These are phyloP conservation scores for Synanthedon formicaeformis DNA, from an alignment of 2,888 invertebrate species.

Conservation along the genomic window DNA sequence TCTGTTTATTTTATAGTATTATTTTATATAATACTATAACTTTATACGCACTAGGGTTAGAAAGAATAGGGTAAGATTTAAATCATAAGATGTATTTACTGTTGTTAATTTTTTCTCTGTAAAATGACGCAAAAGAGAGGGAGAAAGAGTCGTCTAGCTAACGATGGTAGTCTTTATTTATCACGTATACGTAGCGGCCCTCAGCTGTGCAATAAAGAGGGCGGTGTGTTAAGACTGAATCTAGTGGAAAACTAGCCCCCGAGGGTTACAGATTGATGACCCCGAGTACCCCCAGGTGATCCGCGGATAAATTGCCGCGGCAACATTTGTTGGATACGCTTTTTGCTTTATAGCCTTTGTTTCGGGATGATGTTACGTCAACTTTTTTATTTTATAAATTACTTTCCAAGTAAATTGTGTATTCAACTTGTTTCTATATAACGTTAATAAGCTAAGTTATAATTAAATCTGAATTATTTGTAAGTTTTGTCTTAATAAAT, in stretches of 20 bases:
- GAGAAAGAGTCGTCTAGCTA: not conserved
- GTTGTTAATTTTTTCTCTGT: no score
- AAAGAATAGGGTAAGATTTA: no score
- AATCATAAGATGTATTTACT: no score
- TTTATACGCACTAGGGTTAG: no score
- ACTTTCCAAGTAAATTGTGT: no score
- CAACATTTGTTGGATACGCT: slow-evolving; percentile 15
- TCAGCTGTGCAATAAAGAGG: slow-evolving; percentile 35
- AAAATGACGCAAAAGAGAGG: not conserved
- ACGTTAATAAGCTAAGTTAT: no score
- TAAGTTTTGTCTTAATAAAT: no score
- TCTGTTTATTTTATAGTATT: no score
- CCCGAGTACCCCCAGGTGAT: slow-evolving; percentile 47
- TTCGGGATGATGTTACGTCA: slow-evolving; percentile 8
- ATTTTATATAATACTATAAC: no score
- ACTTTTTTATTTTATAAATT: not conserved
- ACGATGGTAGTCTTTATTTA: slow-evolving; percentile 4
- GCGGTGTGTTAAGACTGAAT: slow-evolving; percentile 33
- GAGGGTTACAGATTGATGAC: slow-evolving; percentile 51
- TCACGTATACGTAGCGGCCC: slow-evolving; percentile 2
- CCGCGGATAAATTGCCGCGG: slow-evolving; percentile 17
- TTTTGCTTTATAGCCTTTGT: slow-evolving; percentile 30
- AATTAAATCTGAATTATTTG: no score
- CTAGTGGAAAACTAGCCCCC: slow-evolving; percentile 44
- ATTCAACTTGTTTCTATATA: no score